Evolutionary conservation across 2,113 vertebrate genomes (phyloP), one percentile per base, ranked within the genome.

Genomic region (Lasiurus cinereus): DNA sequence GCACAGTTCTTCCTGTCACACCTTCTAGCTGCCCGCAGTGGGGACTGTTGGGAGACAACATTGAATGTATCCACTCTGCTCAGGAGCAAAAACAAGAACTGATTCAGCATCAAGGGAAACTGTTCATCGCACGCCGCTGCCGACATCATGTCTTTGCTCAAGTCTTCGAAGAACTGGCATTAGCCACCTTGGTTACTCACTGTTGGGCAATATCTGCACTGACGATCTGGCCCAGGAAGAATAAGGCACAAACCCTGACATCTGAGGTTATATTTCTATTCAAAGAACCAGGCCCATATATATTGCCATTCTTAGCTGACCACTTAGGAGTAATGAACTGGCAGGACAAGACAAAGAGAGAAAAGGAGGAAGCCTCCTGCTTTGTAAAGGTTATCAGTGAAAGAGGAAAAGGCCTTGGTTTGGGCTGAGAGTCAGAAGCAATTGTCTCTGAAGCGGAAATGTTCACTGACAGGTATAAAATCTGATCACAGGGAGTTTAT

Each of bases 321-420:
- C 52, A 67, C 46, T 13, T 4, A 93, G 77, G 77, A 97, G 96
- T 94, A 97, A 96, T 95, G 97, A 97, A 94, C 83, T 94, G 21
- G 50, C 36, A 92, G 90, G 79, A 95, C 80, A 18, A 97, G 62
- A 93, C 22, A 39, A 94, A 79, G 46, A 90, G 27, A 84, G 52
- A 27, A 96, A 36, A 93, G 33, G 13, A 43, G 29, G 12, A 92
- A 73, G 46, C 54, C 77, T 77, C 48, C 43, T 91, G 39, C 79
- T 50, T 94, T 24, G 86, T 59, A 78, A 83, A 93, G 22, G 54
- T 95, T 24, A 59, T 91, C 33, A 22, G 4, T 83, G 46, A 76
- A 62, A 79, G 48, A 76, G 69, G 86, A 18, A 74, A 89, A 62
- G 54, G 16, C 39, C 29, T 54, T 15, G 2, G 13, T 83, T 54